These are phyloP conservation scores for Axinella damicornis DNA, from an alignment of 37 sponge, comb jelly and placozoan species.

Conservation along the genomic window DNA sequence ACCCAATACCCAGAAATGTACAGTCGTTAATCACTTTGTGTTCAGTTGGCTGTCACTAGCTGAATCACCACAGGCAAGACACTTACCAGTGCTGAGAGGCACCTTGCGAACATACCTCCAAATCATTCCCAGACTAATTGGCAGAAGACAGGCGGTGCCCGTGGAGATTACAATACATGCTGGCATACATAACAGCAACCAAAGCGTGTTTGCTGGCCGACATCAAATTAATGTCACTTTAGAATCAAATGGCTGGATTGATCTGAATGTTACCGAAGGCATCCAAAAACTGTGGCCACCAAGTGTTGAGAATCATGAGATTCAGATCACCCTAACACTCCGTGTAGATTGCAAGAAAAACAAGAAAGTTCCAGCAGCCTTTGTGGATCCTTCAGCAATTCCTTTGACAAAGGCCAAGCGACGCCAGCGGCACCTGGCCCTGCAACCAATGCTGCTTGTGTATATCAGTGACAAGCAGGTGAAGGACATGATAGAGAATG, in stretches of 20 bases:
- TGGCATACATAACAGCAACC: not conserved
- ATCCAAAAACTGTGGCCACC: slow-evolving; percentile 22
- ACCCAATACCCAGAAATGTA: not conserved
- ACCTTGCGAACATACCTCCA: slow-evolving; percentile 44
- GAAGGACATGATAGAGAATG: slow-evolving; percentile 17
- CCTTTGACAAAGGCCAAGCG: slow-evolving; percentile 3
- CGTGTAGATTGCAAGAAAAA: not conserved
- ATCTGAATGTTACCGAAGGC: slow-evolving; percentile 45
- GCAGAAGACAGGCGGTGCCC: not conserved
- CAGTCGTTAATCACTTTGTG: not conserved
- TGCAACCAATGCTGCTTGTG: slow-evolving; percentile 47
- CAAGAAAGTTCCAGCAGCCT: slow-evolving; percentile 30
- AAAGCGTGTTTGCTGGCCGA: not conserved
- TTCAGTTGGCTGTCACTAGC: slow-evolving; percentile 31
- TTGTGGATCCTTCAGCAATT: slow-evolving; percentile 35
- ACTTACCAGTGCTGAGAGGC: slow-evolving; percentile 10
- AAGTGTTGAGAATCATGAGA: not conserved
- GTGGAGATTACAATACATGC: not conserved
- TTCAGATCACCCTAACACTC: slow-evolving; percentile 35
- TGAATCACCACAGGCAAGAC: not conserved
- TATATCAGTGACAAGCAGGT: slow-evolving; percentile 26
- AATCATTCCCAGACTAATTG: not conserved
- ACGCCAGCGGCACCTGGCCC: not conserved
- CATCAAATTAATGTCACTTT: not conserved
- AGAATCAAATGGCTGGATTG: slow-evolving; percentile 21